Percentiles rank a stretch among this genome's conserved stretches.
These are phyloP conservation scores for Drosophila obscura DNA, from an alignment of 1,140 invertebrate genomes.

Conservation along the genomic window DNA sequence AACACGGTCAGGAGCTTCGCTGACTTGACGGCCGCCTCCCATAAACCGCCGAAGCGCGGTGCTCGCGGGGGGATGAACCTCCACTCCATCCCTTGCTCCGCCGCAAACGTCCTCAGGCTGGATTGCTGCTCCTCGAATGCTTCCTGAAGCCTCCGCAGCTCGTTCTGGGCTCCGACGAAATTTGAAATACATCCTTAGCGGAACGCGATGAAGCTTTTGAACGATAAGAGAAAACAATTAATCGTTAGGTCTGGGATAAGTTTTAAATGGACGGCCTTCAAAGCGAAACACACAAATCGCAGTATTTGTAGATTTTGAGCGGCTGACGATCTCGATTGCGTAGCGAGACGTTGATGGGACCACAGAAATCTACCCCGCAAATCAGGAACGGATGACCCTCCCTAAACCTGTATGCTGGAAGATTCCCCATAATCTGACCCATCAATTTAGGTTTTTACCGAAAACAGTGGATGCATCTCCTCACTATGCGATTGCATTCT, in stretches of 20 bases:
- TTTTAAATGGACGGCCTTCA: conserved; percentile 51
- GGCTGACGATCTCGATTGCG: conserved; percentile 16
- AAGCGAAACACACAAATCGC: conserved; percentile 61
- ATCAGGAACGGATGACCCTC: conserved; percentile 16
- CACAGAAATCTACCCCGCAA: conserved; percentile 34
- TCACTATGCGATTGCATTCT: background rate
- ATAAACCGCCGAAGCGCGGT: background rate
- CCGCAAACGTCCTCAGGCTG: background rate
- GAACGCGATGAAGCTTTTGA: too few relatives aligned
- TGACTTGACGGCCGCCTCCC: background rate
- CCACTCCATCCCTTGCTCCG: background rate
- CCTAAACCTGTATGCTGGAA: conserved; percentile 5
- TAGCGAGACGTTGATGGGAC: conserved; percentile 10
- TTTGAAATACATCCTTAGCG: too few relatives aligned
- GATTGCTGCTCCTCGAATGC: background rate
- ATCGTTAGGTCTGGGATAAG: conserved; percentile 65
- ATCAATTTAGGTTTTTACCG: conserved; percentile 10
- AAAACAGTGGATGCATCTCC: conserved; percentile 2
- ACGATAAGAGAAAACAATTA: conserved; percentile 1
- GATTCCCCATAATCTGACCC: conserved; percentile 3
- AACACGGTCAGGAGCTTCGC: background rate
- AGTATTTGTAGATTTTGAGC: conserved; percentile 23
- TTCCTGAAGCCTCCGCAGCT: conserved; percentile 1
- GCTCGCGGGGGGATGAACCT: background rate
- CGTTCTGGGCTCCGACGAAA: background rate